Evolutionary conservation across 2,113 vertebrate species (phyloP), one percentile per base, ranked within the genome.

Genomic region (Chunga burmeisteri): DNA sequence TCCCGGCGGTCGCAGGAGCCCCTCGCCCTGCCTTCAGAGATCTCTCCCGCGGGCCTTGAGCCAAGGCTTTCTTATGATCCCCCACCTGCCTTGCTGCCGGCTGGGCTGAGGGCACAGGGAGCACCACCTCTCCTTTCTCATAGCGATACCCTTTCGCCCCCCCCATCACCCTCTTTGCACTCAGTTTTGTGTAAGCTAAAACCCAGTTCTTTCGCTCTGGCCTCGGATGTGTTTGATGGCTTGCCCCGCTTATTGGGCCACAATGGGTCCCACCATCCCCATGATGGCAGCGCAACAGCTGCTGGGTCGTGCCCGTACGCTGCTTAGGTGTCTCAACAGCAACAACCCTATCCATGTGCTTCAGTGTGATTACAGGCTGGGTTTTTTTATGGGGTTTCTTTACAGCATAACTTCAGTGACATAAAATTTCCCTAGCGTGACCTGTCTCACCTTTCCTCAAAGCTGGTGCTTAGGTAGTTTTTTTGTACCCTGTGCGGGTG

Each of bases 271-370:
- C 13, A 6, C 10, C 2, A 6, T 23, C 17, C 8, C 16, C 1
- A 0, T 6, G 15, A 19, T 2, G 4, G 17, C 46, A 27, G 40
- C 2, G 8, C 38, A 38, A 4, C 30, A 14, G 1, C 22, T 1
- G 7, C 65, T 26, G 4, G 18, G 26, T 29, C 15, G 3, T 1
- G 0, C 18, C 40, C 8, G 0, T 44, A 2, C 1, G 0, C 12
- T 17, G 0, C 3, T 30, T 16, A 15, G 7, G 40, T 61, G 8
- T 36, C 40, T 50, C 58, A 15, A 1, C 12, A 50, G 16, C 38
- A 22, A 0, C 3, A 29, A 8, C 16, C 15, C 16, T 11, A 1
- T 10, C 18, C 34, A 11, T 12, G 6, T 1, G 0, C 7, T 61
- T 16, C 4, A 2, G 11, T 0, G 0, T 32, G 25, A 32, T 47